A percentile compares a stretch with the other conserved stretches of the same genome.
phyloP scores from a whole-genome alignment of 2,113 vertebrate species.

The Isichthys henryi region DNA sequence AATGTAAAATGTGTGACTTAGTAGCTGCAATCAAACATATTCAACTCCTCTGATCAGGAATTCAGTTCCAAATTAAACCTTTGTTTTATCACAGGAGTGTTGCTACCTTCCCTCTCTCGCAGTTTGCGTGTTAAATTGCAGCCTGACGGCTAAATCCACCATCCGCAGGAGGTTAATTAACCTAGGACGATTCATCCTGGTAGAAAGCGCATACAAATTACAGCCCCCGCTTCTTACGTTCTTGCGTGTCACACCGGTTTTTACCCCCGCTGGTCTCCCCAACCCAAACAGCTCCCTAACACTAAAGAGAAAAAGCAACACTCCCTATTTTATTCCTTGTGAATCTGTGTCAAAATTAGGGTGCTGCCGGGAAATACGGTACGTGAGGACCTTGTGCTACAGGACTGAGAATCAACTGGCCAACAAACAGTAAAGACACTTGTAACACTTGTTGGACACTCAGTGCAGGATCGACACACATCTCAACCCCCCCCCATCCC shows the following conservation, averaged over 20 bases:
- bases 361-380: not conserved
- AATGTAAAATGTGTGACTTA: not conserved
- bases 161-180: slow-evolving; percentile 2
- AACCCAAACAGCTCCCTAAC: not conserved
- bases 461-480: not conserved
- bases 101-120: not conserved
- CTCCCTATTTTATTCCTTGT: not conserved
- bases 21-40: not conserved
- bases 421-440: not conserved
- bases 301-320: not conserved
- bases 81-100: not conserved
- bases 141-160: not conserved
- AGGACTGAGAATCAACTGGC: not conserved
- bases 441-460: not conserved
- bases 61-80: not conserved
- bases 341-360: not conserved
- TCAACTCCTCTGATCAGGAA: not conserved
- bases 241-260: not conserved
- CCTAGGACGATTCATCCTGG: not conserved
- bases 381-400: not conserved
- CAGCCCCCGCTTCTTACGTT: not conserved
- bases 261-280: not conserved
- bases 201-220: not conserved
- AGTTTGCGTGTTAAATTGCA: not conserved
- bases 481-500: not conserved